Evolutionary conservation across 2,113 vertebrate genomes (phyloP), one percentile per base, ranked within the genome.

Genomic region (Campylomormyrus numenius): DNA sequence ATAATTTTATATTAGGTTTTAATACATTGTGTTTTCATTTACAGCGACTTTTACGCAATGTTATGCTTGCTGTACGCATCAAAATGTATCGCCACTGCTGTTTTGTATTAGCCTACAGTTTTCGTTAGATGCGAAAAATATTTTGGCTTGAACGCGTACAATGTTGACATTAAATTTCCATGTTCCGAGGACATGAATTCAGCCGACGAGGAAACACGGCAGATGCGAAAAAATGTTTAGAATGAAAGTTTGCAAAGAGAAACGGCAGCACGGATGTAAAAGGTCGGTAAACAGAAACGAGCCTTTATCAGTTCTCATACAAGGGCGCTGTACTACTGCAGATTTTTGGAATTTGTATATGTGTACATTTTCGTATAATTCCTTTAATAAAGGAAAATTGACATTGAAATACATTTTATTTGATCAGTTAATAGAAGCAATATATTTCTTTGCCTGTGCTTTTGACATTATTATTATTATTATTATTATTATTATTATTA

Each of bases 1-100:
- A 66, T 85, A 85, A 90, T 89, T 90, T 85, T 89, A 39, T 90
- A 89, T 90, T 90, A 88, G 90, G 90, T 85, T 90, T 88, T 49
- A 90, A 88, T 88, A 66, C 90, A 66, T 62, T 85, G 42, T 88
- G 88, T 88, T 90, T 70, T 88, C 88, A 90, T 90, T 90, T 88
- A 85, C 19, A 88, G 49, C 62, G 17, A 88, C 87, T 90, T 90
- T 50, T 87, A 56, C 27, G 42, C 86, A 42, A 49, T 80, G 87
- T 56, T 39, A 56, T 27, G 89, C 85, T 88, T 87, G 85, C 53
- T 80, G 31, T 88, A 45, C 77, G 50, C 52, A 56, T 88, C 50
- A 45, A 66, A 77, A 90, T 87, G 70, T 90, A 85, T 80, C 35
- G 50, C 50, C 31, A 49, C 45, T 46, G 66, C 70, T 80, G 62